These are phyloP conservation scores for Acleris laterana DNA, from an alignment of 2,888 invertebrate species.

Conservation along the genomic window DNA sequence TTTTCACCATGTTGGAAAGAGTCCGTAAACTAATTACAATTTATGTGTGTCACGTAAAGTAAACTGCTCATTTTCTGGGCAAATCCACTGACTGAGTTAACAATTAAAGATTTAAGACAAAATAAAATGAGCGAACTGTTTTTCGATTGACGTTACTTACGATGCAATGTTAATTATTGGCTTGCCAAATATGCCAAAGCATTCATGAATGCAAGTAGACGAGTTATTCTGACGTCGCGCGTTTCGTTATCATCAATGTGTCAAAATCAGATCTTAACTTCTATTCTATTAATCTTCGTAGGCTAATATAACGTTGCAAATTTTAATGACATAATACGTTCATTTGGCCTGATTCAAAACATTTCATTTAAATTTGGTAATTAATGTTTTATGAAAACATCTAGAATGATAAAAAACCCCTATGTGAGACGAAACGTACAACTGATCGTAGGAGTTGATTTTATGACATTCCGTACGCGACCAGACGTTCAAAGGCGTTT, in stretches of 20 bases:
- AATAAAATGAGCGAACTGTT: background rate
- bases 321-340: accelerated
- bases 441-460: no score
- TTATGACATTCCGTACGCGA: no score
- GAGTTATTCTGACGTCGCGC: conserved; percentile 1
- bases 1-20: conserved; percentile 62
- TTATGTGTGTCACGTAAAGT: background rate
- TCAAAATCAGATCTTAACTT: background rate
- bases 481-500: background rate
- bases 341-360: no score
- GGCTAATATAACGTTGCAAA: no score
- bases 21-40: conserved; percentile 2
- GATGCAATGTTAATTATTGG: no score
- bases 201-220: no score
- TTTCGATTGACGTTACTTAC: background rate
- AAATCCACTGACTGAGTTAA: conserved; percentile 2
- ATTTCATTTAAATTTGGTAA: no score
- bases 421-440: no score
- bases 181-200: background rate
- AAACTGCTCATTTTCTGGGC: conserved; percentile 11
- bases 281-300: no score
- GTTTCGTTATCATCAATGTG: background rate
- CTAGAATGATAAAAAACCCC: no score
- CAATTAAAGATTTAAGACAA: background rate
- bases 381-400: no score